phyloP scores from a whole-genome alignment of 2,888 invertebrate genomes.

The Drosophila emarginata region DNA sequence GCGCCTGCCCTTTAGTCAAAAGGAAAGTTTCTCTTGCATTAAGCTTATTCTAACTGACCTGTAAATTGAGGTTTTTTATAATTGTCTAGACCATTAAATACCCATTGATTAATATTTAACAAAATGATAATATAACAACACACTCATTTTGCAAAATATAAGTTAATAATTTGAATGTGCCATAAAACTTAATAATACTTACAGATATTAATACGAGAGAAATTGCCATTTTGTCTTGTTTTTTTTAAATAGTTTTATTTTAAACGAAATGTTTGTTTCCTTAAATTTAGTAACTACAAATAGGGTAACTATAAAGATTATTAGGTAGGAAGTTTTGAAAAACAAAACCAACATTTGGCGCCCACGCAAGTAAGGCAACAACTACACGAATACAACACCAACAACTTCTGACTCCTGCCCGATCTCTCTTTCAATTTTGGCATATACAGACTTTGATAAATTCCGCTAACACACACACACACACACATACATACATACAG shows the following conservation, averaged over 20 bases:
- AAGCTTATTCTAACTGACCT: constrained; percentile 69
- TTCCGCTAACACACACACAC: constrained; percentile 63
- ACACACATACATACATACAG: constrained; percentile 33
- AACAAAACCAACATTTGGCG: constrained; percentile 63
- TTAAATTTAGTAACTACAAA: background rate
- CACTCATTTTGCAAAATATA: too few relatives aligned
- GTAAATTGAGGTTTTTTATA: constrained; percentile 56
- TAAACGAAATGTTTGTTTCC: too few relatives aligned
- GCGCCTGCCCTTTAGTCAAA: constrained; percentile 63
- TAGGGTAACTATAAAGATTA: too few relatives aligned
- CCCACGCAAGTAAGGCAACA: constrained; percentile 64
- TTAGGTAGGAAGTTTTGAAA: constrained; percentile 8
- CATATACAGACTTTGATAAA: constrained; percentile 64
- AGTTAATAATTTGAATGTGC: too few relatives aligned
- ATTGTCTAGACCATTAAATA: background rate
- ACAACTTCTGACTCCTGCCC: constrained; percentile 41
- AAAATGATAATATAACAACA: too few relatives aligned
- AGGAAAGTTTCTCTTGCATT: constrained; percentile 59
- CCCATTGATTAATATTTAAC: background rate
- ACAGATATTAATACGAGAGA: too few relatives aligned
- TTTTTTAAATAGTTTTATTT: too few relatives aligned
- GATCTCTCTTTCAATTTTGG: constrained; percentile 9
- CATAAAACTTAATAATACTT: too few relatives aligned
- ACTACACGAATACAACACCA: constrained; percentile 19
- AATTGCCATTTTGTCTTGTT: too few relatives aligned